Conservation (phyloP, 53 echinoderm and acorn worm species). For the Astropecten irregularis region DNA sequence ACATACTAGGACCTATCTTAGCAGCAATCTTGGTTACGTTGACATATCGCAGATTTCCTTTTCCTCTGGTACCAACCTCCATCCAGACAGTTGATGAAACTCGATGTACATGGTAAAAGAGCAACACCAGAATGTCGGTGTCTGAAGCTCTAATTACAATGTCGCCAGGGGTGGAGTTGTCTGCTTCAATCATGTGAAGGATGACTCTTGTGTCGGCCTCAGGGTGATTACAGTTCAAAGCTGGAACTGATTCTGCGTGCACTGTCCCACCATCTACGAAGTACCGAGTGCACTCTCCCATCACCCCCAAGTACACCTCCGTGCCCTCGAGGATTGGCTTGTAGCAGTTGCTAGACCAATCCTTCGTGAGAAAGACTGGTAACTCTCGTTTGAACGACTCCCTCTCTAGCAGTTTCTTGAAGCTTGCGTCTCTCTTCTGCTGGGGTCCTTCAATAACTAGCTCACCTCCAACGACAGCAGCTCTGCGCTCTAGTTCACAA, state of each 20-base stretch:
- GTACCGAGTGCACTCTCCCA: too few relatives aligned
- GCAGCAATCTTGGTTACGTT: neutral
- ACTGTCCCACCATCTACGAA: neutral
- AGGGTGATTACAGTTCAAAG: neutral
- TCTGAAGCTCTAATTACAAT: slow-evolving; percentile 34
- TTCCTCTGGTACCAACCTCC: slow-evolving; percentile 23
- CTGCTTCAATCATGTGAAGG: slow-evolving; percentile 7
- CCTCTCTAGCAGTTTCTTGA: neutral
- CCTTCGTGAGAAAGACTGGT: neutral
- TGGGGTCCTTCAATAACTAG: neutral
- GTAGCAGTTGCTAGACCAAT: slow-evolving; percentile 11
- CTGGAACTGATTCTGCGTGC: neutral
- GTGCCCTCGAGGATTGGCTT: neutral
- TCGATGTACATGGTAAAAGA: slow-evolving; percentile 8
- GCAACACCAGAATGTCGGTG: slow-evolving; percentile 27
- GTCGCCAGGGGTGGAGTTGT: neutral
- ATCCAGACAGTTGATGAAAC: slow-evolving; percentile 30
- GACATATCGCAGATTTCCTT: neutral
- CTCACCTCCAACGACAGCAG: neutral
- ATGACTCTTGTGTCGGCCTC: slow-evolving; percentile 39
- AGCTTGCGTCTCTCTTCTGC: neutral
- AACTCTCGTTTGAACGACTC: slow-evolving; percentile 23
- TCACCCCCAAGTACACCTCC: neutral
- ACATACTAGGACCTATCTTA: neutral
- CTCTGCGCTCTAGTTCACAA: neutral